Percentiles rank a stretch among this genome's conserved stretches.
Conservation (phyloP, 2,888 invertebrate genomes). For the Andrena minutula region DNA sequence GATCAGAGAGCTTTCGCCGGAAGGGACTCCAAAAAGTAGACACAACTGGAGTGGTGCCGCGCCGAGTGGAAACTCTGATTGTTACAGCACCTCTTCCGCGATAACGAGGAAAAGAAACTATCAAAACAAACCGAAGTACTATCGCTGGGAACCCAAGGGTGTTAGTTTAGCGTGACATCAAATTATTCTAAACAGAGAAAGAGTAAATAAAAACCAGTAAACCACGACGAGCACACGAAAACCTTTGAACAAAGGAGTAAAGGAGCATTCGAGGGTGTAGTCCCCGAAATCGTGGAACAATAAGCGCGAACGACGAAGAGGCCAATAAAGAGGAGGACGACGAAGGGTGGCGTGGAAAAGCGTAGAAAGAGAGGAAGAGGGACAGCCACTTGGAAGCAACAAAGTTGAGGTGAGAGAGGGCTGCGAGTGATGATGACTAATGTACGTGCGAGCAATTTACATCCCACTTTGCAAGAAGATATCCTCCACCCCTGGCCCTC, state of each 20-base stretch:
- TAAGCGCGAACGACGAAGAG: not conserved
- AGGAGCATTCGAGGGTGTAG: not conserved
- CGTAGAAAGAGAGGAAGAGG: not conserved
- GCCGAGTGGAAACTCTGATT: not conserved
- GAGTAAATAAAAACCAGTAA: too few relatives aligned
- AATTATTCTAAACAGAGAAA: too few relatives aligned
- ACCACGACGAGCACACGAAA: too few relatives aligned
- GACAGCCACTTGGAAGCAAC: slow-evolving; percentile 55
- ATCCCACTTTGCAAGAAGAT: slow-evolving; percentile 76
- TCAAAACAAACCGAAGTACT: too few relatives aligned
- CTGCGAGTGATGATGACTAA: slow-evolving; percentile 82
- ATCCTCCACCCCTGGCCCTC: slow-evolving; percentile 59
- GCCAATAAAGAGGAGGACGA: not conserved
- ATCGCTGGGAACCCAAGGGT: too few relatives aligned
- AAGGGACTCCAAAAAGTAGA: slow-evolving; percentile 15
- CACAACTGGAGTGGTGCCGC: not conserved
- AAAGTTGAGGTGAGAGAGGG: slow-evolving; percentile 68
- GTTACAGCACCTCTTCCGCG: not conserved
- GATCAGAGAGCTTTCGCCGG: slow-evolving; percentile 18
- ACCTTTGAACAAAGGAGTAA: too few relatives aligned
- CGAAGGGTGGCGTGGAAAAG: not conserved
- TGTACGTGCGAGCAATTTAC: slow-evolving; percentile 80
- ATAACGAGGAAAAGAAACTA: not conserved
- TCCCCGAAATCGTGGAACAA: slow-evolving; percentile 6
- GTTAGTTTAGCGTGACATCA: too few relatives aligned